phyloP scores from a whole-genome alignment of 2,888 invertebrate genomes.

The Ochropleura plecta region DNA sequence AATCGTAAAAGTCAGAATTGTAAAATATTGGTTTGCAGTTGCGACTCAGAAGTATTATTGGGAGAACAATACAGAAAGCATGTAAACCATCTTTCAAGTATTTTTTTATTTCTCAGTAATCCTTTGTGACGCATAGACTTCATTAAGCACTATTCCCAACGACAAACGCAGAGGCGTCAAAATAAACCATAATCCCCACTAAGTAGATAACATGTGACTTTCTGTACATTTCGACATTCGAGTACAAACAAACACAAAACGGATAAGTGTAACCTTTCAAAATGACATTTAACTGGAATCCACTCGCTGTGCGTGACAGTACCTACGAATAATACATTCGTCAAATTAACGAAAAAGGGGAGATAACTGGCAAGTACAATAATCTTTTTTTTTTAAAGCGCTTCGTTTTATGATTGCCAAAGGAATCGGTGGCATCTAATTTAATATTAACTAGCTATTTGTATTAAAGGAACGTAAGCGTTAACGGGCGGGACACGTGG shows the following conservation, averaged over 20 bases:
- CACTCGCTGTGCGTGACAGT: conserved; percentile 55
- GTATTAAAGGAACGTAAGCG: conserved; percentile 74
- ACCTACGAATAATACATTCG: conserved; percentile 61
- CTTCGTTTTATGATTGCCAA: conserved; percentile 72
- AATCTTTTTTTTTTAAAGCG: conserved; percentile 57
- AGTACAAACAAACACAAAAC: conserved; percentile 39
- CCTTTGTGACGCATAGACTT: conserved; percentile 30
- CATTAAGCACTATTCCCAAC: conserved; percentile 35
- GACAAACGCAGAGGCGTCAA: conserved; percentile 29
- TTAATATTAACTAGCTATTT: conserved; percentile 78
- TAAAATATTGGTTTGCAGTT: conserved; percentile 40
- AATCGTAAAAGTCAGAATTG: conserved; percentile 55
- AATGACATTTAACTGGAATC: conserved; percentile 56
- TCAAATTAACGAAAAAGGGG: conserved; percentile 63
- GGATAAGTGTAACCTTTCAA: conserved; percentile 56
- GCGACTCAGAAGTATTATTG: conserved; percentile 29
- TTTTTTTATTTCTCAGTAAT: conserved; percentile 44
- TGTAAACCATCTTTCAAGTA: conserved; percentile 10
- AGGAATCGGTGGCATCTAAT: conserved; percentile 71
- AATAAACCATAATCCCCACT: conserved; percentile 49
- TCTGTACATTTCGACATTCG: conserved; percentile 49
- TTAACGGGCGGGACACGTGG: conserved; percentile 46
- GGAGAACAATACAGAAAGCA: conserved; percentile 43
- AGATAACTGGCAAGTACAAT: conserved; percentile 54
- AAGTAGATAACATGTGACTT: conserved; percentile 28